These are phyloP conservation scores for Cantharis rufa DNA, from an alignment of 2,888 invertebrate species.

Conservation along the genomic window DNA sequence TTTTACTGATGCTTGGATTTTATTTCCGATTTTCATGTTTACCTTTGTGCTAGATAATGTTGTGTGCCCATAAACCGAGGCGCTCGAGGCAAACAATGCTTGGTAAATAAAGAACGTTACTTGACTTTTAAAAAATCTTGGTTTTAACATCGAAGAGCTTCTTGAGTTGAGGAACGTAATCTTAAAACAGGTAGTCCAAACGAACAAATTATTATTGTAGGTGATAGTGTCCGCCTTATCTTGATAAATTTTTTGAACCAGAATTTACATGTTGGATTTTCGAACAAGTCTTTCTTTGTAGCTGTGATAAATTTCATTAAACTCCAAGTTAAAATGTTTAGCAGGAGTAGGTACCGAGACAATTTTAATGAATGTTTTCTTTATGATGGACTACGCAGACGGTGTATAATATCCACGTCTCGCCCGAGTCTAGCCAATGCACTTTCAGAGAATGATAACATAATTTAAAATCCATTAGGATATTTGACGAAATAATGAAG, in stretches of 20 bases:
- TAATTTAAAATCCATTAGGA: conserved; percentile 25
- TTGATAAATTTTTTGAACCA: background rate
- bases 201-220: background rate
- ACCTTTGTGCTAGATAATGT: background rate
- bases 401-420: conserved; percentile 9
- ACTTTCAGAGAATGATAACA: conserved; percentile 16
- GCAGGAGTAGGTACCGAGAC: background rate
- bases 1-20: too few species aligned
- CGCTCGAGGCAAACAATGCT: background rate
- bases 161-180: background rate
- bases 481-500: conserved; percentile 7
- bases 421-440: conserved; percentile 15
- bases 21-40: background rate
- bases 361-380: background rate
- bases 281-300: background rate
- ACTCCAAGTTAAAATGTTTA: background rate
- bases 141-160: background rate
- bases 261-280: background rate
- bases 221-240: background rate
- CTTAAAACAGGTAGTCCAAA: background rate
- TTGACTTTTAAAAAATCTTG: background rate
- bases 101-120: background rate
- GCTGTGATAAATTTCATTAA: background rate
- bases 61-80: background rate
- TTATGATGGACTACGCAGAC: background rate